Evolutionary conservation across 2,797 vertebrate species (phyloP).

Genomic region (Todus mexicanus): DNA sequence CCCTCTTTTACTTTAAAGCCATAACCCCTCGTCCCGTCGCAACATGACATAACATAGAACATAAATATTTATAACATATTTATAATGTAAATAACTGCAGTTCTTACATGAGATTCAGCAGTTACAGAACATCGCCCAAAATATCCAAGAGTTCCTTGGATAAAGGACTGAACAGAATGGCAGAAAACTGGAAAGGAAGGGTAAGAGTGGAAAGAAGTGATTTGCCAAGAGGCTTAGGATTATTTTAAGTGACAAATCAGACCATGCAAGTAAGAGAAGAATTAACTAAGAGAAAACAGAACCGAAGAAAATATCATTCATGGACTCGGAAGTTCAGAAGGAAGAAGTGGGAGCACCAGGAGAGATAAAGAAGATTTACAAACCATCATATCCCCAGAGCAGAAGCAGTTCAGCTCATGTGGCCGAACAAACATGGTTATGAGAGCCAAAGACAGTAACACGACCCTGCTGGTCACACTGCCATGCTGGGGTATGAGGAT

Average conservation of each 20-base stretch:
- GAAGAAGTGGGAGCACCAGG: not conserved
- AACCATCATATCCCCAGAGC: not conserved
- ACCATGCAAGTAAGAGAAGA: not conserved
- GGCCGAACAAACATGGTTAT: not conserved
- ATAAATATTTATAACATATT: no score
- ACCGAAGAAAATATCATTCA: not conserved
- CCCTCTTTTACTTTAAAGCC: not conserved
- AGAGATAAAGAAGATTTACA: not conserved
- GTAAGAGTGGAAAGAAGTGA: not conserved
- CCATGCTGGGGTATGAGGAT: rapidly evolving
- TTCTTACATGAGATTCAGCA: not conserved
- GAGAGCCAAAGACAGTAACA: not conserved
- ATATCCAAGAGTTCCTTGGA: not conserved
- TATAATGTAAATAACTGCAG: not conserved
- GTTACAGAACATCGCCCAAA: not conserved
- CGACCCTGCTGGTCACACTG: not conserved
- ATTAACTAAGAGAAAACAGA: not conserved
- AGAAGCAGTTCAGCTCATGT: not conserved
- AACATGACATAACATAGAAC: not conserved
- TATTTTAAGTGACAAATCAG: not conserved
- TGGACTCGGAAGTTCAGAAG: not conserved
- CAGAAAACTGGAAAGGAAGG: not conserved
- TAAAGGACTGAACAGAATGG: not conserved
- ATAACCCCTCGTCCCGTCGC: not conserved
- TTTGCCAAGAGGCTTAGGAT: not conserved